Base-by-base conservation (phyloP, 2,888 invertebrate genomes). In the Zaprionus lineosus region DNA sequence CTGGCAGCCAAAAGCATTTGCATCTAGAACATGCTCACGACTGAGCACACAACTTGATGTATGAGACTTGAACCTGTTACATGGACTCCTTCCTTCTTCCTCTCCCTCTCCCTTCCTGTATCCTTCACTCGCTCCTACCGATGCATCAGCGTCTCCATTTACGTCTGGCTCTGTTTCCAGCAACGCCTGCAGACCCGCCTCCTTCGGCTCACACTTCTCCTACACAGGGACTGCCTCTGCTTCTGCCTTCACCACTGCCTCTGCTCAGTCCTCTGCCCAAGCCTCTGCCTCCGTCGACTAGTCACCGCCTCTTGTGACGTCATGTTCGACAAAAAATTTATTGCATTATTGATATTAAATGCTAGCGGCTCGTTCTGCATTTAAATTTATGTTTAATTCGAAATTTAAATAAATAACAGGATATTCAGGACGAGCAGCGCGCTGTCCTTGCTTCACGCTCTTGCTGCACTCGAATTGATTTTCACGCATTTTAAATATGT, bases 311-410 rank as follows among this genome's bases (percentile, higher is more conserved):
- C 18, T 6, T 31, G 31, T 51, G 53, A 50, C 44, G 36, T 39
- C 44, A 39, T n/a, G n/a, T 15, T 44, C 47, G 11, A 19, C 41
- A 31, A n/a, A 21, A 46, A 62, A 82, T 79, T 82, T 78, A 75
- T 73, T 68, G 60, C 74, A 60, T 70, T 82, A 73, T 78, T 72
- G 72, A 72, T 74, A 65, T 81, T 78, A 65, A 77, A 70, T 59
- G 64, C 46, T 43, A 28, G 41, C 59, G 56, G 14, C 18, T 18
- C 31, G 61, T 24, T 40, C 55, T 48, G 46, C 31, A 53, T 43
- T 63, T 60, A 63, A 53, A 66, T 70, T 60, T 66, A 46, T 68
- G 68, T 60, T 63, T 57, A 29, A 12, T 29, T 9, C 29, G 5
- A n/a, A n/a, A 43, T 51, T 48, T 24, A 16, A 43, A 44, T 28